Conservation (phyloP, 2,113 vertebrate genomes). For the Epinephelus lanceolatus region DNA sequence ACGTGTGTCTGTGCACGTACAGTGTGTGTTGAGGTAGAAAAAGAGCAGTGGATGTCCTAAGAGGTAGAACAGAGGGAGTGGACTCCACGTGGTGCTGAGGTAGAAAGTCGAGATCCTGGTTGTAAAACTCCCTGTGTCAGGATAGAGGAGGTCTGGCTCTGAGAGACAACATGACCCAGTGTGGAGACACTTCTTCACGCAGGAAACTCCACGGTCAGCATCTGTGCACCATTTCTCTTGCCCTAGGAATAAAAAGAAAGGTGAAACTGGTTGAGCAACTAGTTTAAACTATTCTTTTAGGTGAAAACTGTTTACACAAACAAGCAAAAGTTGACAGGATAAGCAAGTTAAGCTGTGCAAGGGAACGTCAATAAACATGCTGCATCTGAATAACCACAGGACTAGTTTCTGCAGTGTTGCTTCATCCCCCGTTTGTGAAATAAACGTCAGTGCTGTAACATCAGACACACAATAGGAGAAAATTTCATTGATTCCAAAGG, state of each 20-base stretch:
- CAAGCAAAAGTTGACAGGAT: neutral
- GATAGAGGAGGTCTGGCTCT: constrained; percentile 29
- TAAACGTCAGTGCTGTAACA: neutral
- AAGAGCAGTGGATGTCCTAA: neutral
- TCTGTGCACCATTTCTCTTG: neutral
- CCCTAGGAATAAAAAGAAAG: neutral
- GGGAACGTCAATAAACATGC: neutral
- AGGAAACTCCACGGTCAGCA: neutral
- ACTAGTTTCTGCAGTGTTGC: neutral
- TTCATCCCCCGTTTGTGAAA: constrained; percentile 15
- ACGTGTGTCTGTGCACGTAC: neutral
- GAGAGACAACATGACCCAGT: constrained; percentile 29
- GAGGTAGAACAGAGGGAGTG: constrained; percentile 25
- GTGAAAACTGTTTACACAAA: neutral
- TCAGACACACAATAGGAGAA: neutral
- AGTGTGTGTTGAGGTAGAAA: constrained; percentile 46
- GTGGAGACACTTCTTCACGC: neutral
- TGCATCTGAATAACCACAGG: neutral
- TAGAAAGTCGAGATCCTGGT: constrained; percentile 21
- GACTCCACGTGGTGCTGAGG: constrained; percentile 40
- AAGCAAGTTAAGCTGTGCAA: neutral
- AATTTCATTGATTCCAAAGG: constrained; percentile 1
- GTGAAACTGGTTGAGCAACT: constrained; percentile 2
- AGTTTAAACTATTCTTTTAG: neutral
- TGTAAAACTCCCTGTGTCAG: constrained; percentile 39